Percentiles rank a stretch among this genome's conserved stretches.
These are phyloP conservation scores for Tryphoninae sp. DNA, from an alignment of 2,888 invertebrate genomes.

Conservation along the genomic window DNA sequence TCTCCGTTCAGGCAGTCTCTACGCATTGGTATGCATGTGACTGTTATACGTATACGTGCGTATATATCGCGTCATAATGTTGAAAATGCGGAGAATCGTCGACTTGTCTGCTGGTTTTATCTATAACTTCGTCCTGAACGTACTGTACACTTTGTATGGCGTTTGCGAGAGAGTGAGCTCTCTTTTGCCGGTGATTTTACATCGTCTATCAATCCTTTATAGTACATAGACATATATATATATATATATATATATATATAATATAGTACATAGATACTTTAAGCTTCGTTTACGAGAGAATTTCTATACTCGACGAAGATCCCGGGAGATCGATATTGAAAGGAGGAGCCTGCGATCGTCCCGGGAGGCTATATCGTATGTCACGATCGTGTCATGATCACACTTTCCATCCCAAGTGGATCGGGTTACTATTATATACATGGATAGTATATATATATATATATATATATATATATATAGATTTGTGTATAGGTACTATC, in stretches of 20 bases:
- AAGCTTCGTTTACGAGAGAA: slow-evolving; percentile 36
- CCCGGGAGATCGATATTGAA: slow-evolving; percentile 40
- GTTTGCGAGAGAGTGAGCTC: slow-evolving; percentile 5
- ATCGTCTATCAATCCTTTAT: slow-evolving; percentile 4
- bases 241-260: background rate
- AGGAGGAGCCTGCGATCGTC: slow-evolving; percentile 33
- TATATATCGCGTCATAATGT: slow-evolving; percentile 47
- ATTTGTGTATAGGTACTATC: background rate
- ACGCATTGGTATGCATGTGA: slow-evolving; percentile 2
- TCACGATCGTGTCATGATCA: slow-evolving; percentile 58
- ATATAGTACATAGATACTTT: slow-evolving; percentile 12
- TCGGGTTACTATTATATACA: slow-evolving; percentile 54
- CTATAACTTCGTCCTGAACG: slow-evolving; percentile 2
- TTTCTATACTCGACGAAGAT: slow-evolving; percentile 35
- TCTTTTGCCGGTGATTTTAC: slow-evolving; percentile 13
- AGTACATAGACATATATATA: background rate
- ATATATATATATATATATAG: slow-evolving; percentile 20
- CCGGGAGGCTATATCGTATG: slow-evolving; percentile 45
- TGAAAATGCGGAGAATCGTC: slow-evolving; percentile 45
- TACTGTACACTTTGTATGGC: slow-evolving; percentile 1
- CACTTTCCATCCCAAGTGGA: slow-evolving; percentile 48
- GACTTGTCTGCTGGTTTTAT: slow-evolving; percentile 8
- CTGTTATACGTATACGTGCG: background rate
- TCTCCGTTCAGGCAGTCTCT: slow-evolving; percentile 52
- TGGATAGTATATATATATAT: slow-evolving; percentile 10